Percentiles rank a stretch among this genome's conserved stretches.
These are phyloP conservation scores for Diachrysia chrysitis DNA, from an alignment of 2,888 invertebrate genomes.

Conservation along the genomic window DNA sequence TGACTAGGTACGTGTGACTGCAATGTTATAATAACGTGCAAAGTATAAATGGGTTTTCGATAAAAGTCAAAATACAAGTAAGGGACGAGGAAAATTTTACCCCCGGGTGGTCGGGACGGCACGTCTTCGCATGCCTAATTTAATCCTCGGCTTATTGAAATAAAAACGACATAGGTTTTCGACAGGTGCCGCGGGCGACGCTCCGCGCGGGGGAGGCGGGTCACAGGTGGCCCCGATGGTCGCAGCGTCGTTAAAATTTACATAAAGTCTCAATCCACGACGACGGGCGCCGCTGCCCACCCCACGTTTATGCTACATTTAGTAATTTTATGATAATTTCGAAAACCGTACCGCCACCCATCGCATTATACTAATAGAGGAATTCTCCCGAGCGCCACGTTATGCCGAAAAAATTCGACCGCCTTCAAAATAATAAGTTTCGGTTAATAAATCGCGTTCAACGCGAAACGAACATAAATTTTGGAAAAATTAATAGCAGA, in stretches of 20 bases:
- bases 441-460: slow-evolving; percentile 85
- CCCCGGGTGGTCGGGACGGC: slow-evolving; percentile 63
- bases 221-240: slow-evolving; percentile 89
- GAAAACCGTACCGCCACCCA: slow-evolving; percentile 88
- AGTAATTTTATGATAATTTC: slow-evolving; percentile 90
- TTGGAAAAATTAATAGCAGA: slow-evolving; percentile 86
- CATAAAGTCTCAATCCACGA: slow-evolving; percentile 89
- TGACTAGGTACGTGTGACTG: slow-evolving; percentile 35
- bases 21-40: slow-evolving; percentile 55
- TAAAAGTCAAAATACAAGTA: slow-evolving; percentile 61
- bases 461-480: slow-evolving; percentile 82
- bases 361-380: slow-evolving; percentile 89
- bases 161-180: slow-evolving; percentile 89
- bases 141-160: slow-evolving; percentile 88
- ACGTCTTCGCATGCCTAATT: slow-evolving; percentile 86
- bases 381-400: slow-evolving; percentile 76
- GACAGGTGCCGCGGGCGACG: slow-evolving; percentile 84
- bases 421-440: slow-evolving; percentile 86
- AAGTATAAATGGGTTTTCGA: slow-evolving; percentile 62
- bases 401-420: slow-evolving; percentile 79
- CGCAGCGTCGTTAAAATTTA: slow-evolving; percentile 90
- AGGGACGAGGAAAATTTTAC: slow-evolving; percentile 72
- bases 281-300: slow-evolving; percentile 85
- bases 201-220: slow-evolving; percentile 69
- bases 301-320: slow-evolving; percentile 89